Evolutionary conservation across 2,797 vertebrate species (phyloP).

Genomic region (Vespertilio murinus): DNA sequence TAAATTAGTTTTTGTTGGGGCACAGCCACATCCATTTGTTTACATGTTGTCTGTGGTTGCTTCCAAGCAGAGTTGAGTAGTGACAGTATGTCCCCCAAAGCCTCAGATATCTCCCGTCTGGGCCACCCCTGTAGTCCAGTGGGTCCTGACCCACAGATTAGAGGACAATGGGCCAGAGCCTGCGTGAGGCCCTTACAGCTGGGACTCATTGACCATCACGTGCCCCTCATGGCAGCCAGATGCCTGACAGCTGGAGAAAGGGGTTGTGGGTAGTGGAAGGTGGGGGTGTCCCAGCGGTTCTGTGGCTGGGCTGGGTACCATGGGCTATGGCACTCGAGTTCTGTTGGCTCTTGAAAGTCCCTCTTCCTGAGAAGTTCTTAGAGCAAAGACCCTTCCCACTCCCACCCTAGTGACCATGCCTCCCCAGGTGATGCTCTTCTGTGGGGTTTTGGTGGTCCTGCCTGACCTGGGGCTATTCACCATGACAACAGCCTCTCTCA

Average conservation of each 20-base stretch:
- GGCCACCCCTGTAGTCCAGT: not conserved
- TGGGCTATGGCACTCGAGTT: not conserved
- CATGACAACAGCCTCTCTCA: not conserved
- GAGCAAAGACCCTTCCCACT: not conserved
- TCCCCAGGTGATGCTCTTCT: not conserved
- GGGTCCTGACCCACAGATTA: not conserved
- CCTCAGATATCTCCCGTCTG: not conserved
- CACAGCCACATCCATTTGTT: not conserved
- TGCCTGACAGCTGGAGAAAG: not conserved
- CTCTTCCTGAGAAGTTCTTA: not conserved
- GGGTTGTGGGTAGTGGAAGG: not conserved
- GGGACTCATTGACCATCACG: not conserved
- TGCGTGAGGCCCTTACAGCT: not conserved
- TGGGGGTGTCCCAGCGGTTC: not conserved
- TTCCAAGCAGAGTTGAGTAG: not conserved
- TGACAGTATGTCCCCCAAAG: not conserved
- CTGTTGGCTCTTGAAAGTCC: not conserved
- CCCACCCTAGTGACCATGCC: not conserved
- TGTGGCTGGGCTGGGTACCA: not conserved
- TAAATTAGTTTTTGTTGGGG: conserved; percentile 14
- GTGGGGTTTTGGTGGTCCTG: not conserved
- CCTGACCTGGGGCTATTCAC: not conserved
- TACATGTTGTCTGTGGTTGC: not conserved
- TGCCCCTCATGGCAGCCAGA: not conserved
- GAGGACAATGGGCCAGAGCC: not conserved